Evolutionary conservation across 1,140 invertebrate genomes (phyloP), one percentile per base, ranked within the genome.

Genomic region (Plodia interpunctella): DNA sequence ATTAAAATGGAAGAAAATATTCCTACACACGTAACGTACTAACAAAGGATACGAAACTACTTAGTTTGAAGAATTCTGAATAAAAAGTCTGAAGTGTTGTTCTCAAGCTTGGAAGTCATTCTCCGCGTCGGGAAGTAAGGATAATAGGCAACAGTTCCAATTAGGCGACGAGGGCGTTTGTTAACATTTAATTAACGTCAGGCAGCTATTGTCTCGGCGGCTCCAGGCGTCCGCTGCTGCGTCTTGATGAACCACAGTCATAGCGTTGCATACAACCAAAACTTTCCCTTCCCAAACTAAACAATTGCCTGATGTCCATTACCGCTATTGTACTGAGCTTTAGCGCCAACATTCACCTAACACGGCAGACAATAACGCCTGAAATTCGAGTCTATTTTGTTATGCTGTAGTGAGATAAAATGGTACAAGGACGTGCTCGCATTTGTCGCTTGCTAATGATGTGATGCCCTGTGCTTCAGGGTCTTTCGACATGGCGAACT

Each of bases 171-270:
- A 88, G 86, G 80, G 83, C 82, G 86, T 88, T 88, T 88, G 86
- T 88, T 88, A 88, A 88, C 86, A 88, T 88, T 88, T 88, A 87
- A 88, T 87, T 88, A 88, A 87, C 82, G 80, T 84, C 82, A 81
- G 75, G 75, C 68, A 81, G 78, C 82, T 70, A 88, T 88, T 88
- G 86, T 88, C 80, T 83, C 74, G 76, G 70, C 73, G 74, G 74
- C 78, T 78, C 76, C 71, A 75, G 76, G 77, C 70, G 66, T 76
- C 65, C 72, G 74, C 76, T 76, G 70, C 76, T 83, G 79, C 72
- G 77, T 75, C 80, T 83, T 83, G 78, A 83, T 83, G 80, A 83
- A 72, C 78, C 74, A 52, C 65, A 63, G 62, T 63, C 63, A 67
- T 74, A 73, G 69, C 66, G 77, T 78, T 75, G 69, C 65, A 63